A percentile compares a stretch with the other conserved stretches of the same genome.
Conservation (phyloP, 2,888 invertebrate species). For the Aspidiotus destructor region DNA sequence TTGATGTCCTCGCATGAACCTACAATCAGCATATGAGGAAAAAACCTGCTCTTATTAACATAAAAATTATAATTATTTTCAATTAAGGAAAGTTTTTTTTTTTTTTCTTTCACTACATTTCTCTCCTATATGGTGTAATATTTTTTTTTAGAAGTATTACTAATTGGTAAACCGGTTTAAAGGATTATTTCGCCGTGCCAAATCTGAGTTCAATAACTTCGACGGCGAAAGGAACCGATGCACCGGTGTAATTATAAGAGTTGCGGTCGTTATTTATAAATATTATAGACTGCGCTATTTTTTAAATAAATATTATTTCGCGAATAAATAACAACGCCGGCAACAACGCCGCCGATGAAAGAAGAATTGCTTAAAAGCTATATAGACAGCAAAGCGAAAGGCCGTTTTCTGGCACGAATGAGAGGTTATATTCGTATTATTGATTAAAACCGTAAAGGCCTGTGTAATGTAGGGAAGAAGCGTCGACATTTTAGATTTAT, state of each 20-base stretch:
- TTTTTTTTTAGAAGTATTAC: too few species aligned
- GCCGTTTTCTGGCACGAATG: conserved; percentile 31
- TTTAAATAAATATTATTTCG: too few species aligned
- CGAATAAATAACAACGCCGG: too few species aligned
- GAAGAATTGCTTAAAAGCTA: conserved; percentile 22
- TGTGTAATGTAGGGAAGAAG: conserved; percentile 32
- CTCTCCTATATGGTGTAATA: background rate
- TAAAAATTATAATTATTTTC: conserved; percentile 12
- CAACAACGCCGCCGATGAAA: conserved; percentile 17
- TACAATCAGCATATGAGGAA: background rate
- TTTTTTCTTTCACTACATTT: conserved; percentile 3
- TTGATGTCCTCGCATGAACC: too few species aligned
- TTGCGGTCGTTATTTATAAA: too few species aligned
- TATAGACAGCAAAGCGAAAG: conserved; percentile 29
- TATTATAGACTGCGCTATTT: too few species aligned
- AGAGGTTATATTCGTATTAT: conserved; percentile 33
- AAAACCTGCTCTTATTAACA: conserved; percentile 11
- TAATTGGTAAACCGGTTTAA: background rate
- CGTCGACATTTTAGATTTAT: conserved; percentile 33
- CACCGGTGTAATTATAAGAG: too few species aligned
- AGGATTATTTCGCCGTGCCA: conserved; percentile 2
- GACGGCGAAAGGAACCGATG: too few species aligned
- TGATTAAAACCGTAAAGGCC: conserved; percentile 31
- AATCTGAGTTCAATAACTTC: background rate
- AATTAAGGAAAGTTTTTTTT: conserved; percentile 7